Evolutionary conservation across 2,113 vertebrate species (phyloP), one percentile per base, ranked within the genome.

Genomic region (Syngnathus typhle): DNA sequence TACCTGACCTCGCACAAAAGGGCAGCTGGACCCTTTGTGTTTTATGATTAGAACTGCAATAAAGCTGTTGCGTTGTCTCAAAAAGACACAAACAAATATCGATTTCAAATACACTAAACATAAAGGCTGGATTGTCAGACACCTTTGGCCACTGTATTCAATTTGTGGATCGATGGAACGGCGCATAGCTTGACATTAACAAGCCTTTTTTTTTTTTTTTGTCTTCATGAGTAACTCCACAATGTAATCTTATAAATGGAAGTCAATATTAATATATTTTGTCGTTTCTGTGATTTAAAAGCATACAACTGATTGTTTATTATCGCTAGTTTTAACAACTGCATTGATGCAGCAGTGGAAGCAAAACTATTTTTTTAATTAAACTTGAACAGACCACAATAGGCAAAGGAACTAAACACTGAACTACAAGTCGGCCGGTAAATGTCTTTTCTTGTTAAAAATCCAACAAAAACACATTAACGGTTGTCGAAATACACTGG

Each of bases 151-250:
- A 71, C 60, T 67, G 9, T 15, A 52, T 65, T 67, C 1, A 51
- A 5, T 73, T 61, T 43, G 67, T 65, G 8, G 3, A 64, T 69
- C 23, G 32, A 38, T 1, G 1, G 10, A 47, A 54, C 1, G 43
- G 71, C 49, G 32, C 92, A 70, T 91, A 92, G 0, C 86, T 86
- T 9, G 92, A 92, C 89, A 92, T 91, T 82, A 93, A n/a, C 44
- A 44, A 44, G n/a, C 60, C 9, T 43, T 7, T 41, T 27, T 43
- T 44, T 43, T 7, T 41, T 27, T 43, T 44, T 62, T 43, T 6
- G 6, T 32, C 27, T 36, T 16, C 27, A 55, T 27, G n/a, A 55
- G 52, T 5, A 36, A 58, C 55, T 16, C 13, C 0, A 3, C 54
- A 32, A 58, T 36, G 15, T 16, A 32, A 32, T 36, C 13, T 16